phyloP scores from a whole-genome alignment of 2,113 vertebrate genomes.

The Prionailurus bengalensis region DNA sequence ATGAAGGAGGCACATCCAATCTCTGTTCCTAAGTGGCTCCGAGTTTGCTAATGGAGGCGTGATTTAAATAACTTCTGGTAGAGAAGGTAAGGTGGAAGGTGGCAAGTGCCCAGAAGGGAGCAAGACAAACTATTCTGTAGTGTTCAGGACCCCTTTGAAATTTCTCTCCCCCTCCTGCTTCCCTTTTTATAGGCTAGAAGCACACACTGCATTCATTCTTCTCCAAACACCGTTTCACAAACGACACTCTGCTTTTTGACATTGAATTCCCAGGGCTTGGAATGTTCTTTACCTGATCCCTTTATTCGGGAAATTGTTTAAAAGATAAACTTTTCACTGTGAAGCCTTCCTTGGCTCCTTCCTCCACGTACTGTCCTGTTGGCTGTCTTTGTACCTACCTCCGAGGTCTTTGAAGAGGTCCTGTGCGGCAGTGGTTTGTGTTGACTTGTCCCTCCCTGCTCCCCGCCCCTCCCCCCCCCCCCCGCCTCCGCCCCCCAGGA shows the following conservation, averaged over 20 bases:
- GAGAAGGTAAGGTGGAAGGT: neutral
- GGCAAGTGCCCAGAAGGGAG: neutral
- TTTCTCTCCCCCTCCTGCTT: neutral
- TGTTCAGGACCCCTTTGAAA: neutral
- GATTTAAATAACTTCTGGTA: neutral
- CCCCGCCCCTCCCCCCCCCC: rapidly evolving
- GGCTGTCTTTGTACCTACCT: neutral
- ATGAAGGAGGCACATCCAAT: neutral
- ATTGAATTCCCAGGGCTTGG: neutral
- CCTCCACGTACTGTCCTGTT: neutral
- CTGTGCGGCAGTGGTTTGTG: neutral
- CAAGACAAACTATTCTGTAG: neutral
- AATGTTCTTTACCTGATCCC: neutral
- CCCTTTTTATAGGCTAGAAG: neutral
- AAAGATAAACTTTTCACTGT: neutral
- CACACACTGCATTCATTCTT: rapidly evolving
- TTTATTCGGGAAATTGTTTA: neutral
- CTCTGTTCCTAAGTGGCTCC: neutral
- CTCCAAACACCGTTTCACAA: neutral
- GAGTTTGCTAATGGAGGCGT: too few relatives aligned
- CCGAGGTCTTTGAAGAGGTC: neutral
- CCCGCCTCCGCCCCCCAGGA: neutral
- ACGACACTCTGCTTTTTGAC: neutral
- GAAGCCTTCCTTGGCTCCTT: neutral
- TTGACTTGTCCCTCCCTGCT: neutral